Evolutionary conservation across 2,888 invertebrate genomes (phyloP).

Genomic region (Diarsia dahlii): DNA sequence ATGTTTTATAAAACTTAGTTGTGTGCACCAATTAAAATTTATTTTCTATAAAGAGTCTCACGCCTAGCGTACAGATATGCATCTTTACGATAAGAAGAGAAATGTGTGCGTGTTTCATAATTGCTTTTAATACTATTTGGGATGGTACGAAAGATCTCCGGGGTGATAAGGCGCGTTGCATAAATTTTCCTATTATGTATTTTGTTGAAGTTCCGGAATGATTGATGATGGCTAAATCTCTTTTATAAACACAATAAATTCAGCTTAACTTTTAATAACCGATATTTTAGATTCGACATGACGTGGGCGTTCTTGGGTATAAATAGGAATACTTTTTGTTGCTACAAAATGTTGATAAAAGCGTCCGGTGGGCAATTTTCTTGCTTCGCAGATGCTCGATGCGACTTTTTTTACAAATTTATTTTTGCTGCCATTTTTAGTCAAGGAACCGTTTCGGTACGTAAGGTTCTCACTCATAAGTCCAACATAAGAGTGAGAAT

Average conservation of each 20-base stretch:
- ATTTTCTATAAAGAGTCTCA: slow-evolving; percentile 83
- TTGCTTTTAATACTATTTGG: slow-evolving; percentile 82
- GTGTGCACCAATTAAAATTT: slow-evolving; percentile 86
- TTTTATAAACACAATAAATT: slow-evolving; percentile 66
- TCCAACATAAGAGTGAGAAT: slow-evolving; percentile 36
- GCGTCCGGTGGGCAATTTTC: slow-evolving; percentile 36
- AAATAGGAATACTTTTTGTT: slow-evolving; percentile 46
- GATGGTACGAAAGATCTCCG: slow-evolving; percentile 71
- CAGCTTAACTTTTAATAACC: slow-evolving; percentile 59
- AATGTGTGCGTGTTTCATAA: slow-evolving; percentile 81
- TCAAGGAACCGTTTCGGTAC: too few species aligned
- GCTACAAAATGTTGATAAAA: slow-evolving; percentile 36
- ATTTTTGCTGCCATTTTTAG: not conserved
- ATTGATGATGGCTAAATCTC: slow-evolving; percentile 75
- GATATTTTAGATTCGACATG: slow-evolving; percentile 53
- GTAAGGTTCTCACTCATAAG: not conserved
- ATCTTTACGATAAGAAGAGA: slow-evolving; percentile 82
- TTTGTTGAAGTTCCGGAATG: slow-evolving; percentile 74
- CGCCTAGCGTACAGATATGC: slow-evolving; percentile 79
- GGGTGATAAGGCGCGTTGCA: slow-evolving; percentile 71
- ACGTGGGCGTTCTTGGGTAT: slow-evolving; percentile 44
- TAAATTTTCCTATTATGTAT: slow-evolving; percentile 77
- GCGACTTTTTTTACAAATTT: slow-evolving; percentile 46
- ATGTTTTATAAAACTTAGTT: slow-evolving; percentile 83
- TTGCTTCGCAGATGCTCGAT: slow-evolving; percentile 28